Evolutionary conservation across 2,888 invertebrate species (phyloP).

Genomic region (Cryptosula pallasiana): DNA sequence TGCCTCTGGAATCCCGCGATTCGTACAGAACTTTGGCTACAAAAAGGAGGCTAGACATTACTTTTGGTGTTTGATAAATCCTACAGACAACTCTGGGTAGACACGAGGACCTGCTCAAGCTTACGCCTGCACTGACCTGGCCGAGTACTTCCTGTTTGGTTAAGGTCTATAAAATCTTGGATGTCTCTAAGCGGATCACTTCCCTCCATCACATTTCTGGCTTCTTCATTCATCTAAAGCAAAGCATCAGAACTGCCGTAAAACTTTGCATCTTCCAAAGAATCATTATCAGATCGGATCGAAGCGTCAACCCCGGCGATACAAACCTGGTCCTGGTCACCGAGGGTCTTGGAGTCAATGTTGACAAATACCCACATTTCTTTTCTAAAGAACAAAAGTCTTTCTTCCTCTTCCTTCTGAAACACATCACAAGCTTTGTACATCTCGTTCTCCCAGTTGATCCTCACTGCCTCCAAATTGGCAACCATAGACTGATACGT

Average conservation of each 20-base stretch:
- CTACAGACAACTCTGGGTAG: too few species aligned
- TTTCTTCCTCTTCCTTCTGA: not conserved
- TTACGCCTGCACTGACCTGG: not conserved
- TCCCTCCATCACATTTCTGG: not conserved
- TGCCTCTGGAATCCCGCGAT: too few species aligned
- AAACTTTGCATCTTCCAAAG: too few species aligned
- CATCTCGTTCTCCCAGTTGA: conserved; percentile 14
- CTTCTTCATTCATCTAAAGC: conserved; percentile 8
- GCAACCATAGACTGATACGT: not conserved
- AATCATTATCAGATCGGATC: too few species aligned
- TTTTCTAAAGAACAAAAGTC: conserved; percentile 6
- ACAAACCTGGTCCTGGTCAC: conserved; percentile 17
- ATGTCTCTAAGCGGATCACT: not conserved
- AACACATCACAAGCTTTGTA: not conserved
- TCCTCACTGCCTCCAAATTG: not conserved
- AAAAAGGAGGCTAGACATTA: too few species aligned
- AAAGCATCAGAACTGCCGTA: too few species aligned
- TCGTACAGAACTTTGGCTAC: too few species aligned
- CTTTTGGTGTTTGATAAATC: too few species aligned
- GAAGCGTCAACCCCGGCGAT: too few species aligned
- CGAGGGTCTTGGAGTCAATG: conserved; percentile 19
- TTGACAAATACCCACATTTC: not conserved
- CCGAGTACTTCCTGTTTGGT: not conserved
- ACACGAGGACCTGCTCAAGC: too few species aligned
- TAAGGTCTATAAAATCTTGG: not conserved